Evolutionary conservation across 2,797 vertebrate genomes (phyloP), one percentile per base, ranked within the genome.

Genomic region (Coilia nasus): DNA sequence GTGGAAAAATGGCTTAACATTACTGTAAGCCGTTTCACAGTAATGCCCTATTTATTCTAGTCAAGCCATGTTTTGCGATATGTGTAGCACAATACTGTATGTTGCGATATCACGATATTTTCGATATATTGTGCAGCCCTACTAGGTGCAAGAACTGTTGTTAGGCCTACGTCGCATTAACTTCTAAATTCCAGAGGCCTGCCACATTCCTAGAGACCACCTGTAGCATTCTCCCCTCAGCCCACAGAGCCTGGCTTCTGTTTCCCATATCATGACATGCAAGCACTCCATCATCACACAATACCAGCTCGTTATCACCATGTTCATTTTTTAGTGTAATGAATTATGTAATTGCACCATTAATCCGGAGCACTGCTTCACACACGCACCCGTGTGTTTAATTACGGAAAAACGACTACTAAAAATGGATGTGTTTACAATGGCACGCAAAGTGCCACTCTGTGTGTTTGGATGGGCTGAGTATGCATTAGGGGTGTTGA

Each of bases 321-420:
- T 93, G 90, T 93, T 94, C 93, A 94, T 92, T 93, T 94, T 94
- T 93, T 92, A 93, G 92, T 83, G 89, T 93, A 94, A 95, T 93
- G 92, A 93, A 94, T 94, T 91, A 93, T 91, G 90, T 93, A 94
- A 94, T 93, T 91, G 90, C 88, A 88, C 89, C 90, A 93, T 93
- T 94, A 93, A 94, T 94, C 93, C 92, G 89, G 88, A 87, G 89
- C 91, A 90, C 91, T 90, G 71, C 35, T 78, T 21, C 71, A 78
- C 71, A 78, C 28, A 88, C 89, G 87, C 92, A 90, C 88, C 90
- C 93, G 91, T 90, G 91, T 71, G 89, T 92, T 93, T 91, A 91
- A 92, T 94, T 88, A 92, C 88, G 90, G 89, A 89, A 2, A 90
- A 92, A 93, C 88, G 91, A 89, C 89, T 87, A 86, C 90, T 93